Evolutionary conservation across 2,113 vertebrate genomes (phyloP).

Genomic region (Cyrtonyx montezumae): DNA sequence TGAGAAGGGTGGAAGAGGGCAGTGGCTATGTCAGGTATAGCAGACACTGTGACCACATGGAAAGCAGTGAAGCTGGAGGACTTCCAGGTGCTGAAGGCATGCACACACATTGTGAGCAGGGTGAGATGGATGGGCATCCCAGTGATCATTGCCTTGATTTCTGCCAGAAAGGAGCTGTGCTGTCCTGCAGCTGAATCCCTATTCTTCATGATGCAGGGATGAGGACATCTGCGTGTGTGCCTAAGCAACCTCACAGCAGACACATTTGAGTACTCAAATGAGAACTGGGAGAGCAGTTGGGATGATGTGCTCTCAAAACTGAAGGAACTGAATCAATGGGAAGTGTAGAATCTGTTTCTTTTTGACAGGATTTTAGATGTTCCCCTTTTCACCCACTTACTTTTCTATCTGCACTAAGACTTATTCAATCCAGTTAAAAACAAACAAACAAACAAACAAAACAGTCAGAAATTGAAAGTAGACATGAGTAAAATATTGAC

Average conservation of each 20-base stretch:
- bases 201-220: not conserved
- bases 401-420: not conserved
- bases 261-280: not conserved
- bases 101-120: not conserved
- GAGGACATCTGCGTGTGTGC: not conserved
- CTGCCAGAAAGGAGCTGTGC: not conserved
- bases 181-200: not conserved
- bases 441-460: not conserved
- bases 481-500: accelerated
- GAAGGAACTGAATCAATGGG: not conserved
- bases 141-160: not conserved
- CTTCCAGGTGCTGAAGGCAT: not conserved
- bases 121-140: not conserved
- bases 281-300: not conserved
- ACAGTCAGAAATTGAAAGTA: not conserved
- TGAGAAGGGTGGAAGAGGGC: not conserved
- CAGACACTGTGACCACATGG: not conserved
- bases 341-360: not conserved
- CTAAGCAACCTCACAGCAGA: accelerated
- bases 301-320: not conserved
- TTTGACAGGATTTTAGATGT: not conserved
- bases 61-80: not conserved
- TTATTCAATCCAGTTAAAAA: not conserved
- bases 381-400: not conserved
- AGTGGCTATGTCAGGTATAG: not conserved